Evolutionary conservation across 2,113 vertebrate genomes (phyloP).

Genomic region (Hepsetus odoe): DNA sequence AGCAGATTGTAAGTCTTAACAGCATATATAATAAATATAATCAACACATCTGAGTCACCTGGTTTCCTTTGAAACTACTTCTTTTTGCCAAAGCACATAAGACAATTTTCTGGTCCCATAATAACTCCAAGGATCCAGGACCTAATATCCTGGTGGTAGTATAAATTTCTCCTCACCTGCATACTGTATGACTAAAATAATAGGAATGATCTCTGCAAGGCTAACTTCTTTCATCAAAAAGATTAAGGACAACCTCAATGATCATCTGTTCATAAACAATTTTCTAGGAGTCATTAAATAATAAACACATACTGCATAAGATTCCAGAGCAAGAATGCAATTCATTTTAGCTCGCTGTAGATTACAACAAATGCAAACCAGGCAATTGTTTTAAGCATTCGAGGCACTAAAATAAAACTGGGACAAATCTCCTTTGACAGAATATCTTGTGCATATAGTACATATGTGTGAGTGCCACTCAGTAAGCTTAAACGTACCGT

Average conservation of each 20-base stretch:
- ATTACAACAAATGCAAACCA: slow-evolving; percentile 8
- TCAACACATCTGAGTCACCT: slow-evolving; percentile 28
- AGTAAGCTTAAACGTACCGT: no score
- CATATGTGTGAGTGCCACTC: slow-evolving; percentile 24
- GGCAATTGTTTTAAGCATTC: neutral
- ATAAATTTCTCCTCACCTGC: neutral
- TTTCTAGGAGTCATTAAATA: neutral
- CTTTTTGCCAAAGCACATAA: neutral
- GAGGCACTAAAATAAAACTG: slow-evolving; percentile 18
- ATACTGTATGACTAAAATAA: neutral
- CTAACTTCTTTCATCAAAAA: neutral
- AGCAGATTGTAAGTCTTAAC: slow-evolving; percentile 38
- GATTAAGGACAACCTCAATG: neutral
- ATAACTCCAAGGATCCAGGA: no score
- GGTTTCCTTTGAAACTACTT: neutral
- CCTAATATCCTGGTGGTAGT: no score
- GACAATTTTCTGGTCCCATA: slow-evolving; percentile 33
- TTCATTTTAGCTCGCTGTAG: neutral
- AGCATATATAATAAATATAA: slow-evolving; percentile 53
- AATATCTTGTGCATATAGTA: slow-evolving; percentile 7
- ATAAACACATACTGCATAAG: neutral
- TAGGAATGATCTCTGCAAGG: neutral
- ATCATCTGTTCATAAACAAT: neutral
- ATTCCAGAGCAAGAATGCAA: neutral
- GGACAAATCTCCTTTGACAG: slow-evolving; percentile 13